phyloP scores from a whole-genome alignment of 1,140 invertebrate genomes.

The Drosophila malerkotliana region DNA sequence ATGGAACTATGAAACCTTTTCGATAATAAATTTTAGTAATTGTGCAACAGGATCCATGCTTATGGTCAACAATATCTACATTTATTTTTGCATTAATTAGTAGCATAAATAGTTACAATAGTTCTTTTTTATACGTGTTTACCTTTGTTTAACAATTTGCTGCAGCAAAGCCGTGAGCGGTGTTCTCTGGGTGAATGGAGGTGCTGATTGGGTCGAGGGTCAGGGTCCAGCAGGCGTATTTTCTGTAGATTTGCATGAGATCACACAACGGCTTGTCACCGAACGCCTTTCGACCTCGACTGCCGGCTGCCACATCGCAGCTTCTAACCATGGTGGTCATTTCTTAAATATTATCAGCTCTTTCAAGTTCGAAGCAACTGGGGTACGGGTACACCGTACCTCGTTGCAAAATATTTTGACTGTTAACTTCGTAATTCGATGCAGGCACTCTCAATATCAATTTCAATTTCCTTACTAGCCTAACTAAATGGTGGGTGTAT shows the following conservation, averaged over 20 bases:
- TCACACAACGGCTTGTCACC: constrained; percentile 51
- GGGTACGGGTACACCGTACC: constrained; percentile 4
- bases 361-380: constrained; percentile 25
- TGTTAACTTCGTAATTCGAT: constrained; percentile 50
- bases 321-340: constrained; percentile 13
- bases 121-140: constrained; percentile 31
- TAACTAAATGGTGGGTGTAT: constrained; percentile 37
- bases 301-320: background rate
- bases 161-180: constrained; percentile 34
- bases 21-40: constrained; percentile 57
- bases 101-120: constrained; percentile 76
- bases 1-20: constrained; percentile 37
- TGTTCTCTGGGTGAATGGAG: constrained; percentile 10
- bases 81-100: constrained; percentile 77
- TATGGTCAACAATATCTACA: constrained; percentile 80
- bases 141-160: constrained; percentile 50
- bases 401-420: constrained; percentile 32
- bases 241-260: constrained; percentile 67
- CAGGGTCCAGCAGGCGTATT: constrained; percentile 31
- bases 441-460: constrained; percentile 92
- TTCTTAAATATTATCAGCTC: constrained; percentile 56
- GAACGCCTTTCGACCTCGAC: background rate
- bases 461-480: constrained; percentile 86
- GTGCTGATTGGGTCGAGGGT: constrained; percentile 1
- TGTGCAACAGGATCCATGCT: constrained; percentile 25